Conservation (phyloP, 2,797 vertebrate genomes). For the Ptychadena robeensis region DNA sequence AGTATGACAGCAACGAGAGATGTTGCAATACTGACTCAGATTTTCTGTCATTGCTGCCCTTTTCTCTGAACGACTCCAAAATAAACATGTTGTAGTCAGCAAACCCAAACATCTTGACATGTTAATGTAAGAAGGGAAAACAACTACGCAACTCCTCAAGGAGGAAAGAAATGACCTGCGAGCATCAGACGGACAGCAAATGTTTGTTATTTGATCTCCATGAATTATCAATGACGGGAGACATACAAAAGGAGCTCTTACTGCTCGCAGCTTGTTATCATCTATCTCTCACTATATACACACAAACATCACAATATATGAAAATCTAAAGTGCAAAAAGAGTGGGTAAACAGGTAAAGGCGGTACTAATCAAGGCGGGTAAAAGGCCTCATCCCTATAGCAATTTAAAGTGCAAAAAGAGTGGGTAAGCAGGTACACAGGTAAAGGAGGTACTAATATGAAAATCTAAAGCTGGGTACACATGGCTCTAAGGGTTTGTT, state of each 20-base stretch:
- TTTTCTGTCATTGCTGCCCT: neutral
- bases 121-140: neutral
- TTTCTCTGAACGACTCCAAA: neutral
- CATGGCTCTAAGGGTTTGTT: no score
- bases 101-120: neutral
- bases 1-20: neutral
- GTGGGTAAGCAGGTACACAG: no score
- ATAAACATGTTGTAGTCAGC: constrained; percentile 14
- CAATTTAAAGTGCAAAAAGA: no score
- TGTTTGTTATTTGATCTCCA: neutral
- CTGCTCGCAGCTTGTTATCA: no score
- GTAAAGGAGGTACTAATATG: no score
- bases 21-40: neutral
- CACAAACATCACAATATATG: neutral
- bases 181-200: neutral
- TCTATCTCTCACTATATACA: neutral
- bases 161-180: neutral
- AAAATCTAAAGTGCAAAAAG: no score
- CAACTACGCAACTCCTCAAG: neutral
- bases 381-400: no score
- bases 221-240: neutral
- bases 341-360: no score
- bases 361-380: no score
- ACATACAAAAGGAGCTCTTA: no score
- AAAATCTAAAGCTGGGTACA: no score